These are phyloP conservation scores for Pampus argenteus DNA, from an alignment of 2,797 vertebrate species.

Conservation along the genomic window DNA sequence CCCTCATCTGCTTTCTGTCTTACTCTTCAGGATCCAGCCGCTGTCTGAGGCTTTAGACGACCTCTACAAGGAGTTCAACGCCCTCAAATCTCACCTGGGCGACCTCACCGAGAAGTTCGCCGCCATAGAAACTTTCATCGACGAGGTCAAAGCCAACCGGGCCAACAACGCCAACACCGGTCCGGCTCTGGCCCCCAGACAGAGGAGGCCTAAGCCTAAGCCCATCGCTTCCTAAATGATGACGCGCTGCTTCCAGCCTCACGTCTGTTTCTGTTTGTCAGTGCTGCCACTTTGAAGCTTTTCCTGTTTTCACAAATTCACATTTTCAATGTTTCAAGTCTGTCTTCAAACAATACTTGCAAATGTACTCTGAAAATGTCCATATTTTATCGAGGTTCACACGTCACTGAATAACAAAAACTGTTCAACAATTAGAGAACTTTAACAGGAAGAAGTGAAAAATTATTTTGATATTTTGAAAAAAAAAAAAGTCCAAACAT, in stretches of 20 bases:
- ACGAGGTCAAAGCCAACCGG: constrained; percentile 77
- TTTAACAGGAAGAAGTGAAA: too few species aligned
- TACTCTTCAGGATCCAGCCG: constrained; percentile 80
- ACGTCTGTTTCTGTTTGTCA: too few species aligned
- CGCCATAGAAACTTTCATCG: constrained; percentile 82
- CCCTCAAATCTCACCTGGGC: constrained; percentile 84
- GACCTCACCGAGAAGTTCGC: constrained; percentile 84
- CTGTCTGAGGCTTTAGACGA: constrained; percentile 85
- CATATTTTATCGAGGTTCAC: too few species aligned
- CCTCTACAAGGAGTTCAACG: constrained; percentile 87
- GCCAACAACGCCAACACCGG: background rate
- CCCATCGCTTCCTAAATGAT: constrained; percentile 48
- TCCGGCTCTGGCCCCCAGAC: constrained; percentile 19
- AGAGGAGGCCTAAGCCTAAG: constrained; percentile 76
- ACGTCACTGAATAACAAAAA: too few species aligned
- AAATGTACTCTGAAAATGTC: too few species aligned
- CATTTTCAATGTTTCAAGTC: too few species aligned
- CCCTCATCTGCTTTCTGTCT: background rate
- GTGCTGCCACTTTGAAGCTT: too few species aligned
- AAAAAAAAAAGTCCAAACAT: too few species aligned
- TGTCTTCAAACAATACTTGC: too few species aligned
- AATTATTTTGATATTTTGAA: too few species aligned
- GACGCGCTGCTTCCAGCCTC: background rate
- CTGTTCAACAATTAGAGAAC: too few species aligned
- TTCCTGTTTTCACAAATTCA: too few species aligned